Evolutionary conservation across 92 coral and sea anemone genomes (phyloP), one percentile per base, ranked within the genome.

Genomic region (Palythoa heliodiscus): DNA sequence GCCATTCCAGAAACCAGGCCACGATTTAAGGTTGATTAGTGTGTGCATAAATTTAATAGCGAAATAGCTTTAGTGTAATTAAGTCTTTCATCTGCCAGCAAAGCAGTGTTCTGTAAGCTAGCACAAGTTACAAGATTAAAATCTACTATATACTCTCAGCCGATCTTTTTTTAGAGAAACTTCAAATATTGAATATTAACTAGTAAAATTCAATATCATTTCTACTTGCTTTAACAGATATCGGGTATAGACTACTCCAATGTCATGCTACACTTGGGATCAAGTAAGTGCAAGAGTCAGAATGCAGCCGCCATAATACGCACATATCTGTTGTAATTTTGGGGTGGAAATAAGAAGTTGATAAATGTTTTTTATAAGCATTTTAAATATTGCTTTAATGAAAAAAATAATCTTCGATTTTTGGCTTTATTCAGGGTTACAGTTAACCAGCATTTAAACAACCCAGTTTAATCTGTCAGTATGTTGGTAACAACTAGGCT

Each of bases 221-320:
- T 35, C 48, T 20, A 11, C 40, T 58, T 60, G 61, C 4, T 54
- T 55, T 77, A 76, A 14, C 87, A 94, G 98, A 94, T 94, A 78
- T 94, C 98, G 40, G 98, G 98, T 29, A 88, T 94, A 48, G 98
- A 94, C 73, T 93, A 91, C 73, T 87, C 98, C 19, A 92, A 93
- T 94, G 93, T 94, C 72, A 94, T 92, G 95, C 91, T 94, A 72
- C 98, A 94, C 73, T 88, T 94, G 63, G 98, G 98, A 16, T 71
- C 89, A 92, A 92, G 98, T 94, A 88, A 71, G 71, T 24, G 15
- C 38, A 12, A 43, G 50, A 43, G 50, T 43, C 50, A 43, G 50
- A 43, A 43, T 43, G 50, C 50, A 5, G 50, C 50, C 9, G 50
- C 50, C 50, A 43, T 43, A 43, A 43, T 43, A 43, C 50, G 9